Evolutionary conservation across 2,888 invertebrate species (phyloP).

Genomic region (Dryocosmus kuriphilus): DNA sequence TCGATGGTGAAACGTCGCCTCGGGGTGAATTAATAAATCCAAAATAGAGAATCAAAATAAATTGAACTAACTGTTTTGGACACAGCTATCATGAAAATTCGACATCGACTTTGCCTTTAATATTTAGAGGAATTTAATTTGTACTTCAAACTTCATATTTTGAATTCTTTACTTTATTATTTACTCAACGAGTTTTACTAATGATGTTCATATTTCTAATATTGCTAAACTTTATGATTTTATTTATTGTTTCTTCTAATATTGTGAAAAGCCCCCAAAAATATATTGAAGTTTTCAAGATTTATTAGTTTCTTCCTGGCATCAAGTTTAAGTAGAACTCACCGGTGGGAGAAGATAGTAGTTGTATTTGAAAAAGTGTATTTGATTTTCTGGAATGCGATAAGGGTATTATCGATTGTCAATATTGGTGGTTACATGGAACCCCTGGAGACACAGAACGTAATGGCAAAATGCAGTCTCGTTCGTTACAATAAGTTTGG

Average conservation of each 20-base stretch:
- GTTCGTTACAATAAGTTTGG: constrained; percentile 74
- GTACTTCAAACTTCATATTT: background rate
- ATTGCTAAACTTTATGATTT: background rate
- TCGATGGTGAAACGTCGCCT: background rate
- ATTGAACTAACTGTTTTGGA: background rate
- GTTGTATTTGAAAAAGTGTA: too few relatives aligned
- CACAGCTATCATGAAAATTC: background rate
- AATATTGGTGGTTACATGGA: constrained; percentile 61
- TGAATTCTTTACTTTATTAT: constrained; percentile 4
- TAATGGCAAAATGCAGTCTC: constrained; percentile 71
- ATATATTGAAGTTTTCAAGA: background rate
- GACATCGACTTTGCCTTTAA: background rate
- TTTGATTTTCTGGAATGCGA: constrained; percentile 52
- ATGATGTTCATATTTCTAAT: background rate
- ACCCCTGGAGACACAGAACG: constrained; percentile 57
- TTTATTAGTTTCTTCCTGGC: background rate
- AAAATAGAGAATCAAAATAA: background rate
- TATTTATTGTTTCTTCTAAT: background rate
- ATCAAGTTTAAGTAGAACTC: background rate
- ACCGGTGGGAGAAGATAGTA: too few relatives aligned
- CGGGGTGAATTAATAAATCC: background rate
- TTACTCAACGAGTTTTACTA: constrained; percentile 5
- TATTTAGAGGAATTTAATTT: background rate
- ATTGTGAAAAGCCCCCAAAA: background rate
- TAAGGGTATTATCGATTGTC: constrained; percentile 71